phyloP scores from a whole-genome alignment of 2,113 vertebrate species.

The Albula glossodonta region DNA sequence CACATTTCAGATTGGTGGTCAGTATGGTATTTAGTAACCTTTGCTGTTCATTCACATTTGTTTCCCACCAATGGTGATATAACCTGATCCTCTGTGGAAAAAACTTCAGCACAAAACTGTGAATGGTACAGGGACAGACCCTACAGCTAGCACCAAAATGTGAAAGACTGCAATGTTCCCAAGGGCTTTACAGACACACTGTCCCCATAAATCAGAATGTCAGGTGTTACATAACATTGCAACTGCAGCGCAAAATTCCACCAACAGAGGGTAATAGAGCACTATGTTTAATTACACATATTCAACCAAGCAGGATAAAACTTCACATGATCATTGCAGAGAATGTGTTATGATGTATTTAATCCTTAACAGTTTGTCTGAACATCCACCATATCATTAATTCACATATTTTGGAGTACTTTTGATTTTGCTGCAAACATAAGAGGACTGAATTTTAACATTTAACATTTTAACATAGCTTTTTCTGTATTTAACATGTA shows the following conservation, averaged over 20 bases:
- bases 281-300: neutral
- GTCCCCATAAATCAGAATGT: neutral
- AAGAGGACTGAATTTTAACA: no score
- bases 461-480: no score
- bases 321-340: neutral
- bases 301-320: neutral
- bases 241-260: neutral
- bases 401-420: no score
- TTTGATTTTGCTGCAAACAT: no score
- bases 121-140: neutral
- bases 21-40: neutral
- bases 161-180: neutral
- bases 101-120: neutral
- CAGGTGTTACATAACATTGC: neutral
- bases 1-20: neutral
- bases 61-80: neutral
- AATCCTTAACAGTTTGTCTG: neutral
- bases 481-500: no score
- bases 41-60: neutral
- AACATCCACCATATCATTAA: no score
- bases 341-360: neutral
- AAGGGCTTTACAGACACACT: neutral
- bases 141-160: neutral
- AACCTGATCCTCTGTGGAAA: neutral
- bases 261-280: neutral